Conservation (phyloP, 2,888 invertebrate genomes). For the Prostheceraeus crozeri region DNA sequence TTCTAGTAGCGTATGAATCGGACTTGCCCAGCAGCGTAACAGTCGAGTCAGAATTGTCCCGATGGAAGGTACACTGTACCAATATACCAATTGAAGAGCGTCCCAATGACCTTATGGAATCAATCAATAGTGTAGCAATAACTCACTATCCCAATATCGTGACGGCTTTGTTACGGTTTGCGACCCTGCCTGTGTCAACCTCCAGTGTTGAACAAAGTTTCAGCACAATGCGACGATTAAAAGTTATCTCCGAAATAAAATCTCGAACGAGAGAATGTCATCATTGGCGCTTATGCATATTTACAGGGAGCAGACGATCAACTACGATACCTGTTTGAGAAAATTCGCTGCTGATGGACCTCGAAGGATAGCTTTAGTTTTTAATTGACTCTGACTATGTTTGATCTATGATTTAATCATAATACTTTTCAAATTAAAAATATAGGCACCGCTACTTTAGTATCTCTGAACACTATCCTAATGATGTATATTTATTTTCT, state of each 20-base stretch:
- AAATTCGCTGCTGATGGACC: constrained; percentile 12
- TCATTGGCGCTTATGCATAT: constrained; percentile 11
- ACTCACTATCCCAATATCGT: neutral
- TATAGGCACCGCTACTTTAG: too few relatives aligned
- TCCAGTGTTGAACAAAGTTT: constrained; percentile 4
- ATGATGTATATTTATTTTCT: too few relatives aligned
- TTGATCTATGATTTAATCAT: too few relatives aligned
- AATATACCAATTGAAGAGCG: constrained; percentile 20
- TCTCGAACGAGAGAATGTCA: constrained; percentile 6
- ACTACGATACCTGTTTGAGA: constrained; percentile 11
- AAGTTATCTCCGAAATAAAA: constrained; percentile 20
- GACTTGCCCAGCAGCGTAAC: constrained; percentile 1
- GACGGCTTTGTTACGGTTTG: constrained; percentile 22
- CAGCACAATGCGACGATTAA: constrained; percentile 27
- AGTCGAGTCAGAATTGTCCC: constrained; percentile 22
- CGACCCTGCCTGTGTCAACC: constrained; percentile 26
- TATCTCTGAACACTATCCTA: too few relatives aligned
- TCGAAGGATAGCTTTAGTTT: constrained; percentile 6
- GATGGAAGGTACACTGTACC: constrained; percentile 10
- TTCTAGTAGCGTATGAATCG: constrained; percentile 4
- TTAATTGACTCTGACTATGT: too few relatives aligned
- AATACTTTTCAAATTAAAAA: too few relatives aligned
- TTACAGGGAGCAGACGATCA: neutral
- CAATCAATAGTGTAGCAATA: neutral
- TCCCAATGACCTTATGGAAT: neutral